phyloP scores from a whole-genome alignment of 2,113 vertebrate species.

The Leucosticte australis region DNA sequence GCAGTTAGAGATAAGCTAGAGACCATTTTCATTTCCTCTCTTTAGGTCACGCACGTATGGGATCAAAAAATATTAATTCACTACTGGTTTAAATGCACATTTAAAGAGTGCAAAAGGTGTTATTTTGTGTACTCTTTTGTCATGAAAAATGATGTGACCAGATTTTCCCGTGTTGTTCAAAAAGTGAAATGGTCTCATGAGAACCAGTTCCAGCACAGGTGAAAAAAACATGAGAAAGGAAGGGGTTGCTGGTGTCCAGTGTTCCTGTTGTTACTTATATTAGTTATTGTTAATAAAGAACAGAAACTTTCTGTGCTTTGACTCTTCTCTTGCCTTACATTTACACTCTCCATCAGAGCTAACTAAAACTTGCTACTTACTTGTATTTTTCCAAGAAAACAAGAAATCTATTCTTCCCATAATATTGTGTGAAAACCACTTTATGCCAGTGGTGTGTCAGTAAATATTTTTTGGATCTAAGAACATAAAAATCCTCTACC shows the following conservation, averaged over 20 bases:
- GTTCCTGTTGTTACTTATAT: background rate
- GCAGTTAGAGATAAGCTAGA: background rate
- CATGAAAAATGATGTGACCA: background rate
- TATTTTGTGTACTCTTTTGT: background rate
- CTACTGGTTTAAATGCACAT: background rate
- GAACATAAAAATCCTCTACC: background rate
- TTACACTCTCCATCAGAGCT: background rate
- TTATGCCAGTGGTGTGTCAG: accelerated
- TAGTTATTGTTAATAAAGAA: background rate
- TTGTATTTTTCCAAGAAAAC: background rate
- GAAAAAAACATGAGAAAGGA: background rate
- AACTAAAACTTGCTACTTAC: background rate
- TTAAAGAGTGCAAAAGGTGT: background rate
- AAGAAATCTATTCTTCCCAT: background rate
- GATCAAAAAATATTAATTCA: conserved; percentile 19
- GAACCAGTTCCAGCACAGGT: background rate
- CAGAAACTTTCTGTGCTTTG: background rate
- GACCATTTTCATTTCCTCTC: background rate
- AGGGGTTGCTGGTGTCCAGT: background rate
- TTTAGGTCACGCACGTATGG: background rate
- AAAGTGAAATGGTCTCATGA: background rate
- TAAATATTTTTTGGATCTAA: background rate
- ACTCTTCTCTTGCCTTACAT: background rate
- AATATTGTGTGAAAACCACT: background rate
- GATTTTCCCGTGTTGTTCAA: background rate